A percentile compares a stretch with the other conserved stretches of the same genome.
phyloP scores from a whole-genome alignment of 2,888 invertebrate species.

The Drosophila pegasa region DNA sequence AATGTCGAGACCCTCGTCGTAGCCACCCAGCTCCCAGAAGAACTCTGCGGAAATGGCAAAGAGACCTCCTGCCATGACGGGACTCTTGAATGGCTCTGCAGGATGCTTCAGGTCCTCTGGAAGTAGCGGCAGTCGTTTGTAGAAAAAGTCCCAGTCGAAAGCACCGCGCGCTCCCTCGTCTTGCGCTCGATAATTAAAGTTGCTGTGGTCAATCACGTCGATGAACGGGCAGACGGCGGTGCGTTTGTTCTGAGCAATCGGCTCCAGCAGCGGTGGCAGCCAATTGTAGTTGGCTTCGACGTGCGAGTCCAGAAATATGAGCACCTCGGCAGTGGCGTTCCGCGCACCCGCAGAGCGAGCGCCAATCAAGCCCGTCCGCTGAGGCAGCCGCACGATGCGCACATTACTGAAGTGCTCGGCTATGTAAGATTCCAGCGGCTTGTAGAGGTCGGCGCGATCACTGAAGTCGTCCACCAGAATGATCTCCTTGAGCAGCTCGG shows the following conservation, averaged over 20 bases:
- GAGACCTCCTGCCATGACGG: slow-evolving; percentile 98
- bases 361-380: slow-evolving; percentile 93
- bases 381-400: slow-evolving; percentile 89
- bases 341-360: slow-evolving; percentile 95
- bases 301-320: slow-evolving; percentile 96
- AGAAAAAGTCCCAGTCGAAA: slow-evolving; percentile 99
- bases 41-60: slow-evolving; percentile 96
- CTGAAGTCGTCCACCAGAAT: slow-evolving; percentile 96
- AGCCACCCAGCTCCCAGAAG: slow-evolving; percentile 99
- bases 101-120: slow-evolving; percentile 81
- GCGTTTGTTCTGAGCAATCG: slow-evolving; percentile 93
- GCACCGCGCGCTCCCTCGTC: slow-evolving; percentile 97
- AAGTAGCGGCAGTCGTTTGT: slow-evolving; percentile 94
- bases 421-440: slow-evolving; percentile 91
- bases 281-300: slow-evolving; percentile 96
- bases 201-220: slow-evolving; percentile 96
- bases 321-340: slow-evolving; percentile 90
- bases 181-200: slow-evolving; percentile 96
- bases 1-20: slow-evolving; percentile 96
- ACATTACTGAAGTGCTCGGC: slow-evolving; percentile 90
- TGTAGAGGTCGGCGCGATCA: slow-evolving; percentile 90
- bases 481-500: slow-evolving; percentile 93
- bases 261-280: slow-evolving; percentile 96
- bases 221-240: slow-evolving; percentile 98
- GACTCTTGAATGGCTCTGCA: slow-evolving; percentile 88